Evolutionary conservation across 2,113 vertebrate species (phyloP), one percentile per base, ranked within the genome.

Genomic region (Forbesichthys papilliferus): DNA sequence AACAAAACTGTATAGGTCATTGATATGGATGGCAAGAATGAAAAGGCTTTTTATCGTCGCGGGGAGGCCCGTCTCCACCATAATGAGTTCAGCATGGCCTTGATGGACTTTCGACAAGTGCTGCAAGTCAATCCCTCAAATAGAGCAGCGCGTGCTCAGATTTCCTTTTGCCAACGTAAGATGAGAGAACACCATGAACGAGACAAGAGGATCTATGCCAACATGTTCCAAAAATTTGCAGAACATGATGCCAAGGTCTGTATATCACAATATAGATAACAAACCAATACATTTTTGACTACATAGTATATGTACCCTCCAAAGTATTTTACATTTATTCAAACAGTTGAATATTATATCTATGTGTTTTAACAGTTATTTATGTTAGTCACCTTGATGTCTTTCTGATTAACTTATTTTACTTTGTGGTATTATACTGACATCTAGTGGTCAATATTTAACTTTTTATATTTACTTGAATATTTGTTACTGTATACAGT

Each of bases 211-310:
- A 95, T 91, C 75, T 98, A 99, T 0, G 97, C 96, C 89, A 96
- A 98, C 91, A 99, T 99, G 97, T 99, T 99, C 90, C 85, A 95
- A 63, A 99, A 98, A 86, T 98, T 99, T 62, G 97, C 97, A 0
- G 96, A 98, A 81, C 93, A 86, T 69, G 97, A 99, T 0, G 93
- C 94, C 3, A 96, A 98, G 95, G 97, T 97, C 73, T 1, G 88
- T 75, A 46, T 59, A 69, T 59, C 13, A 42, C 34, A 11, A 48
- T 53, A 1, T 71, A 65, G 11, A 2, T 36, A 54, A 53, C 9
- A 5, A 65, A 65, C 18, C 9, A 42, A 14, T 6, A 54, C 18
- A 4, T n/a, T 1, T 54, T 54, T 54, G 7, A 54, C 12, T 4
- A 2, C 53, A 54, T 54, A n/a, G 2, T 54, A 14, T 16, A 14